These are phyloP conservation scores for Leptobrachium ailaonicum DNA, from an alignment of 2,113 vertebrate species.

Conservation along the genomic window DNA sequence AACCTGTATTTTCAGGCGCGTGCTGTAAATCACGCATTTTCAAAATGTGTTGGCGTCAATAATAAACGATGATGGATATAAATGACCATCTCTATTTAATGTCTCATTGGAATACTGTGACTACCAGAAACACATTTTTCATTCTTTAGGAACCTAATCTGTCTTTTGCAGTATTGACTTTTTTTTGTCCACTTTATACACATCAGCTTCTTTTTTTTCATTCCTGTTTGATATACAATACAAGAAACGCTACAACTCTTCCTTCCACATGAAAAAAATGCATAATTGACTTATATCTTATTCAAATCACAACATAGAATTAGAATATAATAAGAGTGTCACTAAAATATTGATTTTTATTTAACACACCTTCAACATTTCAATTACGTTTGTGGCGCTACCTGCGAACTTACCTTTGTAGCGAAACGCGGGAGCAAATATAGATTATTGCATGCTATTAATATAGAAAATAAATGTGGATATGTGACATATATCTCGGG, in stretches of 20 bases:
- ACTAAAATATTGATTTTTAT: constrained; percentile 10
- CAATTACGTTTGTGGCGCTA: neutral
- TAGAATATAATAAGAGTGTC: neutral
- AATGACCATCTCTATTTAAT: constrained; percentile 31
- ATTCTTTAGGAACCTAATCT: constrained; percentile 43
- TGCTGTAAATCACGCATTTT: constrained; percentile 30
- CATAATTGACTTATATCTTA: neutral
- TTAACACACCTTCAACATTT: neutral
- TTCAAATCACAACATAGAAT: neutral
- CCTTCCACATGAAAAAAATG: neutral
- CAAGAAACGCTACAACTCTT: constrained; percentile 3
- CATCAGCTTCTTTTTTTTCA: constrained; percentile 32
- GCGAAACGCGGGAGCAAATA: too few relatives aligned
- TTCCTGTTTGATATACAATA: constrained; percentile 42
- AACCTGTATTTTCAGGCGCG: neutral
- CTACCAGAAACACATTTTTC: constrained; percentile 36
- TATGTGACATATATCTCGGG: too few relatives aligned
- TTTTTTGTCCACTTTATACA: constrained; percentile 20
- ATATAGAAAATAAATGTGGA: too few relatives aligned
- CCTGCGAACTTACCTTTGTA: neutral
- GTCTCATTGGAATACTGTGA: constrained; percentile 23
- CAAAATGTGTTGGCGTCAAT: constrained; percentile 35
- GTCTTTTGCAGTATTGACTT: constrained; percentile 36
- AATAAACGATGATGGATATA: constrained; percentile 41
- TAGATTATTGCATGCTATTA: too few relatives aligned